Evolutionary conservation across 2,797 vertebrate genomes (phyloP), one percentile per base, ranked within the genome.

Genomic region (Gymnoscopelus microlampas): DNA sequence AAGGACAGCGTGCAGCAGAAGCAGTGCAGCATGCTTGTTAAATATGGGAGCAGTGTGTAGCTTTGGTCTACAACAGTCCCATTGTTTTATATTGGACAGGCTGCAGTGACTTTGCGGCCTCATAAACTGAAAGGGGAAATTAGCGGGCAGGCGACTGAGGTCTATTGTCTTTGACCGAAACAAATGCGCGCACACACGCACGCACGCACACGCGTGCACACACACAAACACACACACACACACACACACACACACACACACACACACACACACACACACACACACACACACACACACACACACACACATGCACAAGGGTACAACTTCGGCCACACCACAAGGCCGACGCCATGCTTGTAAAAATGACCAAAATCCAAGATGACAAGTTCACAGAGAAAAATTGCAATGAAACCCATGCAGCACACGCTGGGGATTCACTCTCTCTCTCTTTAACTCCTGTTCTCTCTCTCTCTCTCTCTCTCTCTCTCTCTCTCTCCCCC

Each of bases 261-360:
- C 12, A 54, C 53, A 54, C 53, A 12, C 15, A 48, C 54, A 63
- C 51, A 54, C 61, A 65, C 19, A 72, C 9, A 66, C 57, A 35
- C 48, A 71, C 47, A 49, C 23, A 62, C 9, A 61, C 15, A 24
- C 44, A 49, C 6, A n/a, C 47, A 15, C 60, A 62, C 19, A 49
- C 19, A 49, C 39, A 26, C 19, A 49, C 44, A 13, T 19, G 50
- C 4, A 79, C 4, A 44, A 26, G 63, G 32, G 32, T 35, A 35
- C 32, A 35, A 35, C 32, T 35, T 35, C 5, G 63, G 78, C 82
- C 71, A 65, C 12, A 89, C 88, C 89, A 47, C 85, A n/a, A 71
- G 85, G 72, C 24, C 71, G 81, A 88, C 49, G 87, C 85, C 70
- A 63, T 3, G 54, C 88, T 89, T 85, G 87, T 91, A 81, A 90